These are phyloP conservation scores for Sinocyclocheilus anophthalmus DNA, from an alignment of 2,113 vertebrate species.

Conservation along the genomic window DNA sequence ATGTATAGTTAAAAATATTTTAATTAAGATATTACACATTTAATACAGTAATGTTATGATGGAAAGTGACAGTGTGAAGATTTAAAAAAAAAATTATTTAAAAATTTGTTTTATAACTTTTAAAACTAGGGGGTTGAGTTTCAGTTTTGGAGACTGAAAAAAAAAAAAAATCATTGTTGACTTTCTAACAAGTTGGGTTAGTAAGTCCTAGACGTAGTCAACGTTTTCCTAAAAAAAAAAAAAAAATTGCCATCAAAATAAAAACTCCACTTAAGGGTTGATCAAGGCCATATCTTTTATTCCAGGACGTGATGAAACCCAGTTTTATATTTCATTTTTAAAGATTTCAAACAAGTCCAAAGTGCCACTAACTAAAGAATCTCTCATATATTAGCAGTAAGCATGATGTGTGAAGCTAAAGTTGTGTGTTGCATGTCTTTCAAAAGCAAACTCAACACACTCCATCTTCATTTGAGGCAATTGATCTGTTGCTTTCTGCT, in stretches of 20 bases:
- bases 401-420: background rate
- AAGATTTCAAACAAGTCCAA: background rate
- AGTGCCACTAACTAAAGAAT: background rate
- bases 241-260: background rate
- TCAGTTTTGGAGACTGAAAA: background rate
- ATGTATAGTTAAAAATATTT: background rate
- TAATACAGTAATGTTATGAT: background rate
- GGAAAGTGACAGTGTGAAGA: background rate
- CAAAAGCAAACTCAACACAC: background rate
- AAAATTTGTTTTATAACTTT: too few relatives aligned
- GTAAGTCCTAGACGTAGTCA: too few relatives aligned
- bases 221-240: background rate
- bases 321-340: background rate
- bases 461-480: conserved; percentile 42
- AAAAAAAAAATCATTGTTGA: background rate
- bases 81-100: too few relatives aligned
- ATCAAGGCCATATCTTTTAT: background rate
- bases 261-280: background rate
- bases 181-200: background rate
- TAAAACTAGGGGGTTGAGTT: background rate
- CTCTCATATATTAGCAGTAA: background rate
- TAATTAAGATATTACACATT: background rate
- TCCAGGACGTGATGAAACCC: too few relatives aligned
- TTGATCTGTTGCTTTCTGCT: conserved; percentile 74
- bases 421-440: background rate